A percentile compares a stretch with the other conserved stretches of the same genome.
phyloP scores from a whole-genome alignment of 2,888 invertebrate species.

The Brachypalpus laphriformis region DNA sequence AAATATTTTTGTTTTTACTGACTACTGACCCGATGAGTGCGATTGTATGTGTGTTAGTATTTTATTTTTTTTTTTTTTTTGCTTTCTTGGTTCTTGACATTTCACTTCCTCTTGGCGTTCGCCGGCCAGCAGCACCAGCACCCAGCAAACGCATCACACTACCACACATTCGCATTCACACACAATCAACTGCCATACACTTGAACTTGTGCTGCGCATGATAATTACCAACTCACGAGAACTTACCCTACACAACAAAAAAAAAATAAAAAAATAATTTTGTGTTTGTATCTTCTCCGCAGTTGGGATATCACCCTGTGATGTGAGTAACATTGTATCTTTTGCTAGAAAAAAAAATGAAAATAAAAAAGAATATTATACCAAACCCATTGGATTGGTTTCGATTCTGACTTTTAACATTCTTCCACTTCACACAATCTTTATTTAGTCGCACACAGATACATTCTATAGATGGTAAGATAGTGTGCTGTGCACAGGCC shows the following conservation, averaged over 20 bases:
- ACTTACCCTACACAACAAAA: conserved; percentile 62
- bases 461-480: neutral
- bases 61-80: conserved; percentile 6
- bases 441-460: conserved; percentile 21
- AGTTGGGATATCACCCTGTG: conserved; percentile 19
- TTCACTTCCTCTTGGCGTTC: conserved; percentile 44
- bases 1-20: conserved; percentile 33
- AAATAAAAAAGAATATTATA: neutral
- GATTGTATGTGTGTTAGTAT: conserved; percentile 32
- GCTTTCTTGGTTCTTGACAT: conserved; percentile 44
- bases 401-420: conserved; percentile 45
- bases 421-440: conserved; percentile 44
- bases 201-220: conserved; percentile 71
- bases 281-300: conserved; percentile 9
- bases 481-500: conserved; percentile 1
- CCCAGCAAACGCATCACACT: conserved; percentile 30
- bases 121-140: conserved; percentile 41
- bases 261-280: neutral
- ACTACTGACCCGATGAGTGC: conserved; percentile 63
- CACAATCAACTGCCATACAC: conserved; percentile 52
- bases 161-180: neutral
- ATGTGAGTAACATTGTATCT: conserved; percentile 22
- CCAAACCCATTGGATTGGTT: conserved; percentile 24
- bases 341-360: neutral
- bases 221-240: conserved; percentile 47